Evolutionary conservation across 2,113 vertebrate genomes (phyloP), one percentile per base, ranked within the genome.

Genomic region (Muntiacus reevesi): DNA sequence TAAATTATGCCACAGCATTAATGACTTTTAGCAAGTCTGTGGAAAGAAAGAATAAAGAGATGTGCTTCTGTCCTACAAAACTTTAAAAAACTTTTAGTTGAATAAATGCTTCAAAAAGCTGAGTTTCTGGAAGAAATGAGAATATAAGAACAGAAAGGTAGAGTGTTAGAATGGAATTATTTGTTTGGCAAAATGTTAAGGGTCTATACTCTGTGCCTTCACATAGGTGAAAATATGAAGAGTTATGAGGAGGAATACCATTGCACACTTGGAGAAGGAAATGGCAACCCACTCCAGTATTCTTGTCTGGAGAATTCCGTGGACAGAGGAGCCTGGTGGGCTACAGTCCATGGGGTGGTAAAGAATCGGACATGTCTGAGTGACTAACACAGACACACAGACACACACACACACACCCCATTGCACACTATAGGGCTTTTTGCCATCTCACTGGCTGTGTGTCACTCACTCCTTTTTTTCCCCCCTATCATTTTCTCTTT

Each of bases 11-110:
- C 30, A 59, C 43, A 88, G 3, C 40, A 23, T 83, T 83, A 93
- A 85, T 59, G 4, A 82, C 27, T 94, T 91, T 95, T 92, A 94
- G 71, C 54, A 96, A 93, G 62, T 89, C 87, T 62, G 7, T 40
- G 33, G 93, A 89, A 47, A 89, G 57, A 94, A 94, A 47, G 59
- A 50, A 33, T n/a, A 67, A 93, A 96, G 47, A 94, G 27, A 45
- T 50, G 7, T 6, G 76, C 33, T 55, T 2, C 2, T 60, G 8
- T 19, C 54, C 25, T 57, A 25, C 4, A 76, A 94, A 93, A 54
- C 52, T 52, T 88, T 1, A 71, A 50, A 67, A 67, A 45, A n/a
- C 13, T 40, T 67, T 67, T 67, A 52, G 5, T 95, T 85, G 40
- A 82, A 84, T 60, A 50, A 87, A 67, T 67, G 45, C 28, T 84